Evolutionary conservation across 2,797 vertebrate genomes (phyloP), one percentile per base, ranked within the genome.

Genomic region (Pseudopleuronectes americanus): DNA sequence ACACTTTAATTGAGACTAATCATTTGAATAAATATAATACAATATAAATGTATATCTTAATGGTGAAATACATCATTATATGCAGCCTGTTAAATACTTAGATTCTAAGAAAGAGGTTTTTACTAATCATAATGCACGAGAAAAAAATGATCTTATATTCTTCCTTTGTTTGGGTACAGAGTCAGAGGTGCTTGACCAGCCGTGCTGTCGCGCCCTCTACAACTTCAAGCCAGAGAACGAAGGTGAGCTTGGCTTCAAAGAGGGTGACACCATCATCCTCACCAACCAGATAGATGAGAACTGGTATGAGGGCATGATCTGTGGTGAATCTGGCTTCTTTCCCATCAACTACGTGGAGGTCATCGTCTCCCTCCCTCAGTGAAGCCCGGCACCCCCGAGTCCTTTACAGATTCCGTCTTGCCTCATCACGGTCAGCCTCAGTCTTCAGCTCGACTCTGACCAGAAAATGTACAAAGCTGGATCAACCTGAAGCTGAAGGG

Each of bases 261-360:
- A 98, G 94, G 96, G 97, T 2, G 95, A 97, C 93, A 73, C 98
- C 94, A 98, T 99, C 88, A 97, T 96, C 71, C 89, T 99, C 87
- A 98, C 97, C 89, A 97, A 96, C 91, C 97, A 96, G 87, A 97
- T 98, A 26, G 97, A 99, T 36, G 96, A 99, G 81, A 99, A 99
- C 95, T 99, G 97, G 97, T 99, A 96, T 3, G 97, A 98, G 86
- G 97, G 97, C 71, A 96, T 96, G 95, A 94, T 97, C 60, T 91
- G 90, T 0, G 96, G 96, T 19, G 95, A 96, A 65, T 97, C 97
- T 0, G 97, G 97, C 74, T 98, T 98, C 92, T 99, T 99, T 90
- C 97, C 97, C 78, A 96, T 99, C 90, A 99, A 95, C 91, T 99
- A 99, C n/a, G 97, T 99, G 57, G 94, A 97, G 58, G 95, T 98